Percentiles rank a stretch among this genome's conserved stretches.
Conservation (phyloP, 2,888 invertebrate genomes). For the Heterodera filipjevi region DNA sequence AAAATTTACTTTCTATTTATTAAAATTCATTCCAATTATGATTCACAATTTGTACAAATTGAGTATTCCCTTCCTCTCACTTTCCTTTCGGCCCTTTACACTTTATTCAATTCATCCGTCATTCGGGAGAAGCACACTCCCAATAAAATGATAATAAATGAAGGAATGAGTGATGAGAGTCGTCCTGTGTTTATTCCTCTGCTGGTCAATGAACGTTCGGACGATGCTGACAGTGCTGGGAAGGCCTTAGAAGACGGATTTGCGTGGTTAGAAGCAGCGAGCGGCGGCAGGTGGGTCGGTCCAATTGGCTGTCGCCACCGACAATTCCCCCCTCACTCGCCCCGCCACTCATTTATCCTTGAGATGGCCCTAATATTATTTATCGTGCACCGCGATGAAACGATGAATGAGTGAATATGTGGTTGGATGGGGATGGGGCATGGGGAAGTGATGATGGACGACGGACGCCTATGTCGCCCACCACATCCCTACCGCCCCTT, state of each 20-base stretch:
- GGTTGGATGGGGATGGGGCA: not conserved
- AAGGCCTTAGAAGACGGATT: not conserved
- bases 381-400: not conserved
- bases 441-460: conserved; percentile 2
- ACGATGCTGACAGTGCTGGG: not conserved
- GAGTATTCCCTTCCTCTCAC: too few relatives aligned
- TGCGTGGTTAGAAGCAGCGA: not conserved
- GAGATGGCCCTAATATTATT: conserved; percentile 5
- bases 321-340: not conserved
- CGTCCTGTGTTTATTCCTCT: too few relatives aligned
- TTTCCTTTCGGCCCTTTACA: too few relatives aligned
- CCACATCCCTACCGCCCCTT: not conserved
- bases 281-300: not conserved
- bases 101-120: too few relatives aligned
- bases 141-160: too few relatives aligned
- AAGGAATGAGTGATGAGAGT: too few relatives aligned
- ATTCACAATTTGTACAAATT: too few relatives aligned
- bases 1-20: too few relatives aligned
- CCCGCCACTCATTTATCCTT: not conserved
- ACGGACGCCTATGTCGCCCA: not conserved
- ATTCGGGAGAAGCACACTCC: too few relatives aligned
- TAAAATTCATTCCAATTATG: too few relatives aligned
- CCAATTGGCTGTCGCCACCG: not conserved
- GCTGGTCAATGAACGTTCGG: too few relatives aligned
- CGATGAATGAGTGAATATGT: not conserved